Evolutionary conservation across 2,797 vertebrate genomes (phyloP), one percentile per base, ranked within the genome.

Genomic region (Eurystomus glaucurus): DNA sequence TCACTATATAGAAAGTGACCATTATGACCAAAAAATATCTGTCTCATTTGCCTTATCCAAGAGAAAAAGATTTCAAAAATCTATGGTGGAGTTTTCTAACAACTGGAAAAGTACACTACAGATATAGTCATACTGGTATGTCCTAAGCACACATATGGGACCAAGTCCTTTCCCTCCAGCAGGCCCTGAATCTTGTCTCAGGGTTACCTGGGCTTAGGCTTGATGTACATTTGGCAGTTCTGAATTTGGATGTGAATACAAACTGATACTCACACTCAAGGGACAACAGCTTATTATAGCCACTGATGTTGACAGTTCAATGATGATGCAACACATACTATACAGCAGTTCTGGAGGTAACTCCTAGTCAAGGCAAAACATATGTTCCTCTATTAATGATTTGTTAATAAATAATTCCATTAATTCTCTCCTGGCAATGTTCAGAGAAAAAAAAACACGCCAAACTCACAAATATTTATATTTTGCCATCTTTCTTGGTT

Each of bases 1-100:
- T 22, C 6, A 1, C 6, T 60, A 31, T 1, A 0, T 29, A 55
- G 8, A 64, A 55, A 37, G 11, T 15, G 9, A 31, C 6, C 3
- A 11, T 48, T 54, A 13, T 45, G 50, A 62, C 26, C 25, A 55
- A 60, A 26, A 26, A 75, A 17, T 21, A 12, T 19, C 17, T 50
- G 9, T 46, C 51, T 61, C 18, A 29, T 16, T 62, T 87, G 10
- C 5, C 23, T 71, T 79, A 46, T 26, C 18, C 20, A 55, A 66
- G 14, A 29, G 29, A 15, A 77, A 72, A 51, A 20, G 25, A 41
- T 76, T 80, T 86, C 23, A 64, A 41, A 68, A 68, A 80, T 6
- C 6, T 62, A 1, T 14, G 10, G 8, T 41, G 22, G 0, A 1
- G 13, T 84, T 83, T 89, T n/a, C 35, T 48, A 79, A 46, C 0